Evolutionary conservation across 2,888 invertebrate species (phyloP), one percentile per base, ranked within the genome.

Genomic region (Norana najaformis): DNA sequence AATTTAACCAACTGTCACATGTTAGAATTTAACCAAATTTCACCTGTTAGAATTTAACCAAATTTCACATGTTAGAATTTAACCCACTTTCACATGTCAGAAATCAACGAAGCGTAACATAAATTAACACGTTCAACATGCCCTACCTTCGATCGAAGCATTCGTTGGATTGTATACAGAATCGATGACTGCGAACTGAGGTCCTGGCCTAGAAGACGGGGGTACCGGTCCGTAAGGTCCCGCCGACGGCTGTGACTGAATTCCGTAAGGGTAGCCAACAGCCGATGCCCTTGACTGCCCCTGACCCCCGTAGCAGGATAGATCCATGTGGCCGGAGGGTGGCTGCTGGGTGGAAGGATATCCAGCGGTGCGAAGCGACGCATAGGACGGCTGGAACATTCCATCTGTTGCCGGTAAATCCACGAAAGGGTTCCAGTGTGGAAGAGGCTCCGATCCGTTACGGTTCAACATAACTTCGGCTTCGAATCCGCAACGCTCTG

Each of bases 381-480:
- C 85, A 35, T 85, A 85, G 20, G 85, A 37, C 35, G 36, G 36
- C 36, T 85, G 85, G 85, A 85, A 37, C 85, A 85, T 85, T 5
- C n/a, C 36, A 8, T 85, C 85, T 0, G 85, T 35, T 13, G 20
- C 30, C 8, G 36, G 35, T 85, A 85, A 85, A 85, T 85, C 85
- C 85, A 85, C 35, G 85, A 85, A 85, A 35, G 85, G 85, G 85
- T 85, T 85, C 85, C 85, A 85, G 37, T 85, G 85, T 0, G 85
- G 36, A 5, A 85, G 23, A 8, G 36, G 36, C 23, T 85, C 85
- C 36, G 18, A 20, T 18, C 85, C 85, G 85, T 85, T 85, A 35
- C 35, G 35, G 16, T 85, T 85, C 5, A 85, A 23, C 85, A 85
- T 85, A 35, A 16, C 16, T n/a, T n/a, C n/a, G n/a, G 69, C 13